Evolutionary conservation across 2,113 vertebrate species (phyloP), one percentile per base, ranked within the genome.

Genomic region (Stegastes partitus): DNA sequence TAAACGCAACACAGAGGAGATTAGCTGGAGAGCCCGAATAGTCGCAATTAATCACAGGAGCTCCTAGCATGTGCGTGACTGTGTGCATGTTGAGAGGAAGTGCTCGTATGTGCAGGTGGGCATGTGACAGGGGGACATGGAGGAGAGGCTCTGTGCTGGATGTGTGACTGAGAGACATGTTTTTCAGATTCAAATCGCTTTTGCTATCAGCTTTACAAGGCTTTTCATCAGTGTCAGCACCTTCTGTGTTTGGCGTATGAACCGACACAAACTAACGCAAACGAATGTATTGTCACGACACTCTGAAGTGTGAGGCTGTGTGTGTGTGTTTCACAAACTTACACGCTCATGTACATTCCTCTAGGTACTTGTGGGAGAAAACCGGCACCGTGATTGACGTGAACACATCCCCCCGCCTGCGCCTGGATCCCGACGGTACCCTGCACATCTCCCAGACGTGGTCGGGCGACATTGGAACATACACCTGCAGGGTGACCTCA

Each of bases 391-490:
- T 88, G 0, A 93, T 99, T 82, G 95, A 95, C 21, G 65, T 92
- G 1, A 97, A 95, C 69, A 91, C 86, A 0, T 93, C 93, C 23
- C 96, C 96, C 0, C 95, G 98, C 34, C 84, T 99, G 81, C 95
- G 95, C 5, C 91, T 96, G 87, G 97, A 98, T 19, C 91, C 92
- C 45, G 92, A 87, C 9, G 97, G 98, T 78, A 96, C 97, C 19
- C 94, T 99, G 66, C 96, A 98, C 89, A 96, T 99, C 93, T 96
- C 97, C 31, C 98, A 99, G 94, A 99, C 98, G 2, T 99, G 98
- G 98, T 99, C 98, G 0, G 98, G 98, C 0, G 98, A 99, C 93
- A 99, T 99, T 0, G 98, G 98, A 67, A 99, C 96, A 3, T 99
- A 99, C 93, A 97, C 96, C 90, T 99, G 98, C 95, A 96, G 94